Conservation (phyloP, 2,797 vertebrate species). For the Acanthopagrus latus region DNA sequence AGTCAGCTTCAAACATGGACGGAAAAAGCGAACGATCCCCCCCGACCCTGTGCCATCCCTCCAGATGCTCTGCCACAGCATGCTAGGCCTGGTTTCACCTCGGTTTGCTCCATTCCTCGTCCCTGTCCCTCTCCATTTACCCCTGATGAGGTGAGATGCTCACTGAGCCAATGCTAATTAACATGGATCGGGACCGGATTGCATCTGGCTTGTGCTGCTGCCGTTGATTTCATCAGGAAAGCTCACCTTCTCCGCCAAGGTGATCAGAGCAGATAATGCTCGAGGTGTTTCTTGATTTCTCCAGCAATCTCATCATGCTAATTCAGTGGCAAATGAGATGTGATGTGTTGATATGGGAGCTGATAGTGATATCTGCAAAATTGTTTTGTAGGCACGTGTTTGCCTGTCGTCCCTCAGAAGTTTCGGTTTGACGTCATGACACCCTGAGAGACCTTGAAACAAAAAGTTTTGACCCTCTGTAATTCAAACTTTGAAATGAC, state of each 20-base stretch:
- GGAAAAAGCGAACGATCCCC: slow-evolving; percentile 21
- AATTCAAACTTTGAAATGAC: neutral
- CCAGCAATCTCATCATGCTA: neutral
- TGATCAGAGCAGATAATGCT: slow-evolving; percentile 40
- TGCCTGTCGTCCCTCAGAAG: neutral
- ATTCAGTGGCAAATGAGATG: neutral
- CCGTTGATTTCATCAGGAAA: slow-evolving; percentile 37
- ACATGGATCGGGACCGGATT: slow-evolving; percentile 61
- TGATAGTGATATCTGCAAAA: slow-evolving; percentile 28
- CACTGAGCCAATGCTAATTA: slow-evolving; percentile 73
- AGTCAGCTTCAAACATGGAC: slow-evolving; percentile 34
- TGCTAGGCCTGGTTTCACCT: slow-evolving; percentile 58
- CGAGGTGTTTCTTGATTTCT: slow-evolving; percentile 22
- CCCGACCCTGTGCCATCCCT: slow-evolving; percentile 64
- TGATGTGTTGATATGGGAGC: neutral
- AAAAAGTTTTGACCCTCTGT: neutral
- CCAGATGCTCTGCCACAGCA: slow-evolving; percentile 74
- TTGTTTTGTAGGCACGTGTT: neutral
- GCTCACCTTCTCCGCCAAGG: slow-evolving; percentile 37
- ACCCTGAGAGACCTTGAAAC: neutral
- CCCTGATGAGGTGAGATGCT: slow-evolving; percentile 49
- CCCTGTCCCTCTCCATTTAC: slow-evolving; percentile 48
- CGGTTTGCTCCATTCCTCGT: slow-evolving; percentile 38
- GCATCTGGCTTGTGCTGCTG: slow-evolving; percentile 55
- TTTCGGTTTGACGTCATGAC: neutral